Conservation (phyloP, 2,113 vertebrate genomes). For the Ophthalmolycus amberensis region DNA sequence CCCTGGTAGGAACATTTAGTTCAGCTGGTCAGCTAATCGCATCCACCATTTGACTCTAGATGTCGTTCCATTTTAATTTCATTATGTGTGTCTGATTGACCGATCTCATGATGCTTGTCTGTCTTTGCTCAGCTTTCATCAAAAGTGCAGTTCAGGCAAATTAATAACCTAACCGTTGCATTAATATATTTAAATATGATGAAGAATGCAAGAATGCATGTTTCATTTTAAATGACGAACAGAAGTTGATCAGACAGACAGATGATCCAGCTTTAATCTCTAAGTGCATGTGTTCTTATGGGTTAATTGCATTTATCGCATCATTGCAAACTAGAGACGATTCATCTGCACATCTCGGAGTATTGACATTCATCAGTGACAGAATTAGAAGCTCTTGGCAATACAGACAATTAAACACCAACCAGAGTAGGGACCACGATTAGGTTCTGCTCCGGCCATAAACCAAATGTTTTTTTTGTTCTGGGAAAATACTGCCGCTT, state of each 20-base stretch:
- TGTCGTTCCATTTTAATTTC: not conserved
- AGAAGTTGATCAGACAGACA: not conserved
- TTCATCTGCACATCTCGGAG: not conserved
- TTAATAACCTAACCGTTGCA: not conserved
- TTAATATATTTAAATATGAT: not conserved
- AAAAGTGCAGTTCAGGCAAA: not conserved
- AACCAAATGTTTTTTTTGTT: not conserved
- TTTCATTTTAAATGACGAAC: not conserved
- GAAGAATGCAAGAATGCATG: not conserved
- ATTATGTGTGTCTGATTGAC: conserved; percentile 9
- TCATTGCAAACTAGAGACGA: not conserved
- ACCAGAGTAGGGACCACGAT: not conserved
- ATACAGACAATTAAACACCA: not conserved
- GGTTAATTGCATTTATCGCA: not conserved
- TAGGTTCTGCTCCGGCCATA: not conserved
- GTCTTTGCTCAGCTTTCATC: not conserved
- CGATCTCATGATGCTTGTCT: not conserved
- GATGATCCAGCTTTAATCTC: not conserved
- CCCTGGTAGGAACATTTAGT: not conserved
- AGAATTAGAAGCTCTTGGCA: not conserved
- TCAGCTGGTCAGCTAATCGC: not conserved
- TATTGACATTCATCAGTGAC: not conserved
- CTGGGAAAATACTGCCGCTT: not conserved
- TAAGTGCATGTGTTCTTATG: not conserved
- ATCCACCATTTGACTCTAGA: not conserved